phyloP scores from a whole-genome alignment of 2,113 vertebrate species.

The Phylloscopus trochilus region DNA sequence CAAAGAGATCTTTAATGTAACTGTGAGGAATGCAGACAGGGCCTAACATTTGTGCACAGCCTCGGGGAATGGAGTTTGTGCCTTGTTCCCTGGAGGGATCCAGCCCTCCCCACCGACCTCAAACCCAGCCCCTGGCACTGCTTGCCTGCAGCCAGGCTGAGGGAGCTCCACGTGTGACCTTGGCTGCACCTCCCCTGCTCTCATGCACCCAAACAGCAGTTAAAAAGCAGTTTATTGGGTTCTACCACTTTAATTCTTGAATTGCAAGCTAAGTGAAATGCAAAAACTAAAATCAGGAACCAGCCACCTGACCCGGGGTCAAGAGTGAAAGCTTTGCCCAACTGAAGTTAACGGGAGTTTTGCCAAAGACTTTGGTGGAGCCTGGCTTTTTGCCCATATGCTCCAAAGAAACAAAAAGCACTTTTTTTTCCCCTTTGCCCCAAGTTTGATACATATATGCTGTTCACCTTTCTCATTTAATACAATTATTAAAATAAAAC shows the following conservation, averaged over 20 bases:
- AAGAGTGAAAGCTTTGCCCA: neutral
- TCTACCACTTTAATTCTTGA: neutral
- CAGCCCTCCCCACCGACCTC: neutral
- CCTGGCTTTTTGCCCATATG: neutral
- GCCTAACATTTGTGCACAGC: neutral
- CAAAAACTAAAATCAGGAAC: neutral
- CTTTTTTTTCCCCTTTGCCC: too few species aligned
- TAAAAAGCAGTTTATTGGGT: neutral
- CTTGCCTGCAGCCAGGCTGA: rapidly evolving
- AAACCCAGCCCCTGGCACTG: neutral
- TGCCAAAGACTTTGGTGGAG: neutral
- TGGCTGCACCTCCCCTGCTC: neutral
- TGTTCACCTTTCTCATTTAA: neutral
- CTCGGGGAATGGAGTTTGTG: neutral
- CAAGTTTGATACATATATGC: neutral
- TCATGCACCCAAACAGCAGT: neutral
- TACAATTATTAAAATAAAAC: neutral
- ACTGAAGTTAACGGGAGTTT: neutral
- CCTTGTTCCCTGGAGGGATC: neutral
- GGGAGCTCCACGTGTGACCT: neutral
- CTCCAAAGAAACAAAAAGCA: neutral
- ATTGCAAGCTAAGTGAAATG: neutral
- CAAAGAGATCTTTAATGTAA: neutral
- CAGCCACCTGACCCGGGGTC: neutral
- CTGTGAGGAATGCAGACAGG: neutral